Base-by-base conservation (phyloP, 2,113 vertebrate genomes). In the Gopherus evgoodei region DNA sequence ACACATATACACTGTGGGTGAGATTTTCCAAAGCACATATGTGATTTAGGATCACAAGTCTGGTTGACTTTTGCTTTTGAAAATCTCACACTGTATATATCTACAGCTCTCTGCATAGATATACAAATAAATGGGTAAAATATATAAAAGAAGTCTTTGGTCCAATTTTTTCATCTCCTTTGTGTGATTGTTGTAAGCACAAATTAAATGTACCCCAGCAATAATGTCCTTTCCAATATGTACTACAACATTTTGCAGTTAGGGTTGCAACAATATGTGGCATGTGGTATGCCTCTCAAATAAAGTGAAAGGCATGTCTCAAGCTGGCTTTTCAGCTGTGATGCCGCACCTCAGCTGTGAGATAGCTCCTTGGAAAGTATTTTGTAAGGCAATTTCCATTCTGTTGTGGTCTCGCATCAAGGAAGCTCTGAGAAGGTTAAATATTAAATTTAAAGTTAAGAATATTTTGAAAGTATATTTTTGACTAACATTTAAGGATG, bases 1-100 rank as follows among this genome's bases (percentile, higher is more conserved):
- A 65, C 1, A 47, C 0, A 0, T 2, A 6, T 6, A 35, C 10
- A 1, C 1, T 27, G 75, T 78, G 47, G 4, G 38, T 81, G 81
- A 88, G 92, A 93, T 3, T 81, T 38, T 8, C 6, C 72, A 42
- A 90, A 79, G 3, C 1, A 57, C 50, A 1, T 17, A 42, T 81
- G 16, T 14, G 27, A 0, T 86, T 5, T 8, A 81, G 53, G 90
- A 88, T 19, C 21, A 78, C 17, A 79, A 54, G 75, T 53, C 9
- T 81, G 14, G 5, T 2, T 11, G 31, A 9, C 11, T 89, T 95
- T 95, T 90, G 13, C 7, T 85, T 52, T 85, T 88, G 79, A 93
- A 69, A 89, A 83, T 3, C 53, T 85, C 12, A 38, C 93, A 83
- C 14, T 7, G 2, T 65, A 21, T 56, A 62, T 56, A 62, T 9